phyloP scores from a whole-genome alignment of 2,113 vertebrate species.

The Girardinichthys multiradiatus region DNA sequence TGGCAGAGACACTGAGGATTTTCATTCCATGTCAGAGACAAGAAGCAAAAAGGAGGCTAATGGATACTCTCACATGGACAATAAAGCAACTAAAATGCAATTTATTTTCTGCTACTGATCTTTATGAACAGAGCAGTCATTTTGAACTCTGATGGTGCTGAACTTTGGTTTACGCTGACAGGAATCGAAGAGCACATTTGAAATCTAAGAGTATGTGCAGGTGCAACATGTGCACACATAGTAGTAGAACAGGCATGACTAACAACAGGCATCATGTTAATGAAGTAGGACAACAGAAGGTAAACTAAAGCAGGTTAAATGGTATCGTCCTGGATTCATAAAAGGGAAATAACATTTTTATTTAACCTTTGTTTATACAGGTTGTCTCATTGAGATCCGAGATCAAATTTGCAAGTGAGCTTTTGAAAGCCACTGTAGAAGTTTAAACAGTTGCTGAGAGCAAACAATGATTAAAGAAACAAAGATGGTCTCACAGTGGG shows the following conservation, averaged over 20 bases:
- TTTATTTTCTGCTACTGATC: slow-evolving; percentile 59
- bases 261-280: background rate
- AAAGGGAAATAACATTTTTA: background rate
- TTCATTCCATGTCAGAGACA: slow-evolving; percentile 38
- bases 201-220: background rate
- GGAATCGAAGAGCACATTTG: background rate
- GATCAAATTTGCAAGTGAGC: too few relatives aligned
- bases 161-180: background rate
- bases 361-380: too few relatives aligned
- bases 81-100: slow-evolving; percentile 48
- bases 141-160: slow-evolving; percentile 4
- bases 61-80: slow-evolving; percentile 48
- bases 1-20: slow-evolving; percentile 49
- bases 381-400: too few relatives aligned
- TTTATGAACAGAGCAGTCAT: slow-evolving; percentile 30
- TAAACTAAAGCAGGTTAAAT: background rate
- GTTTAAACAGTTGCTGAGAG: too few relatives aligned
- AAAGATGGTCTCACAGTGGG: too few relatives aligned
- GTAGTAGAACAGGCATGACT: too few relatives aligned
- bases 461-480: too few relatives aligned
- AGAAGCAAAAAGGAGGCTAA: slow-evolving; percentile 27
- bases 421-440: too few relatives aligned
- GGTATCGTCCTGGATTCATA: background rate
- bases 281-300: too few relatives aligned
- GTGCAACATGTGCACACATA: background rate